A percentile compares a stretch with the other conserved stretches of the same genome.
Evolutionary conservation across 1,140 invertebrate genomes (phyloP).

Genomic region (Eurytemora carolleeae): DNA sequence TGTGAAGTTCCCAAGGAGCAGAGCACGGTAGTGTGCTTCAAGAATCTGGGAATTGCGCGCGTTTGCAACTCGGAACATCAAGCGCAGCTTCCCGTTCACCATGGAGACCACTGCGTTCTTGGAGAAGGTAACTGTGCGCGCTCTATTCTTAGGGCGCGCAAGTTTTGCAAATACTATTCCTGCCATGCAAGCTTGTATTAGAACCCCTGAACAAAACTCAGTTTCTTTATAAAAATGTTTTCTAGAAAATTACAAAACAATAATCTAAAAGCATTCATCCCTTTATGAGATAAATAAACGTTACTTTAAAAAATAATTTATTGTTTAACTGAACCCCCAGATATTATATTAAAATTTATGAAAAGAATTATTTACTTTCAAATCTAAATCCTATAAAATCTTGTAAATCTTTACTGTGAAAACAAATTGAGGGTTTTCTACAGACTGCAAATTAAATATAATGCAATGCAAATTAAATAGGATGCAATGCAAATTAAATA

Average conservation of each 20-base stretch:
- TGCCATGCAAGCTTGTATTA: conserved; percentile 58
- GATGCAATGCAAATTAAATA: too few species aligned
- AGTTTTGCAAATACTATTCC: conserved; percentile 90
- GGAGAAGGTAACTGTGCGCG: conserved; percentile 85
- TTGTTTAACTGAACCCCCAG: too few species aligned
- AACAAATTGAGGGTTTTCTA: too few species aligned
- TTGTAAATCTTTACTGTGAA: too few species aligned
- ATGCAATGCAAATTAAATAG: too few species aligned
- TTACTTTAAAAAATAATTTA: too few species aligned
- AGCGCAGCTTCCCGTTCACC: conserved; percentile 62
- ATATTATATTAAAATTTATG: too few species aligned
- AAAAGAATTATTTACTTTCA: too few species aligned
- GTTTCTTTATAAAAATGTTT: background rate
- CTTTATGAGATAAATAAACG: too few species aligned
- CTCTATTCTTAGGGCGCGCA: conserved; percentile 84
- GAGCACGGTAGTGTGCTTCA: conserved; percentile 66
- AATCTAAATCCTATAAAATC: too few species aligned
- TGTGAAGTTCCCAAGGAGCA: conserved; percentile 45
- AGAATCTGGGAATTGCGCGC: conserved; percentile 96
- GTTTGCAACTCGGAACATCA: conserved; percentile 93
- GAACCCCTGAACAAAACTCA: conserved; percentile 34
- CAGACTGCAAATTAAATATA: too few species aligned
- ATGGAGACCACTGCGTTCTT: conserved; percentile 77
- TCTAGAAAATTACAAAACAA: conserved; percentile 53
- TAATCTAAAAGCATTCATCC: too few species aligned